phyloP scores from a whole-genome alignment of 2,888 invertebrate species.

The Julus scandinavius region DNA sequence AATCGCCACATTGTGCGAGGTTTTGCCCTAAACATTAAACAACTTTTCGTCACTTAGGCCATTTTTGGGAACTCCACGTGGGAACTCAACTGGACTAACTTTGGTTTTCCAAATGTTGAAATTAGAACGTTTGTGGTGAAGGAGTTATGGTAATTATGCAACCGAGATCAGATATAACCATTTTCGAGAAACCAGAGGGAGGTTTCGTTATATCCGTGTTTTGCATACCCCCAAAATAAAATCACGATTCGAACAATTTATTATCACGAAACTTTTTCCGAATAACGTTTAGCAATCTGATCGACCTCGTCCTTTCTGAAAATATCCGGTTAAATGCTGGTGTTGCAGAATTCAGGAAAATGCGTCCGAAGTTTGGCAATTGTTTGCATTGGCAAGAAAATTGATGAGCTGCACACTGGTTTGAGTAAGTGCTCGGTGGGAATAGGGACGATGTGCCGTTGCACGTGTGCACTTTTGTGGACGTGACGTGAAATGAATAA shows the following conservation, averaged over 20 bases:
- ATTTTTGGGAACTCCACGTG: background rate
- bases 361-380: background rate
- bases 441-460: background rate
- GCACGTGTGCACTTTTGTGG: background rate
- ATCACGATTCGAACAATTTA: background rate
- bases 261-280: background rate
- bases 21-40: background rate
- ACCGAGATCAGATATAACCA: background rate
- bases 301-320: background rate
- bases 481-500: constrained; percentile 12
- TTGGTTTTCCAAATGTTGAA: background rate
- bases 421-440: too few species aligned
- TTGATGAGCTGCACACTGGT: background rate
- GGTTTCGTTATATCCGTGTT: background rate
- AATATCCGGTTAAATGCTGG: background rate
- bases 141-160: background rate
- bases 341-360: constrained; percentile 16
- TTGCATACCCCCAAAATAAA: background rate
- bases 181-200: background rate
- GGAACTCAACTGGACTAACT: background rate
- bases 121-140: background rate
- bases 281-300: background rate
- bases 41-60: background rate
- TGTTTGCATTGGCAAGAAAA: constrained; percentile 36
- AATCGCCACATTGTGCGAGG: background rate